Percentiles rank a stretch among this genome's conserved stretches.
These are phyloP conservation scores for Ferrisia virgata DNA, from an alignment of 2,888 invertebrate genomes.

Conservation along the genomic window DNA sequence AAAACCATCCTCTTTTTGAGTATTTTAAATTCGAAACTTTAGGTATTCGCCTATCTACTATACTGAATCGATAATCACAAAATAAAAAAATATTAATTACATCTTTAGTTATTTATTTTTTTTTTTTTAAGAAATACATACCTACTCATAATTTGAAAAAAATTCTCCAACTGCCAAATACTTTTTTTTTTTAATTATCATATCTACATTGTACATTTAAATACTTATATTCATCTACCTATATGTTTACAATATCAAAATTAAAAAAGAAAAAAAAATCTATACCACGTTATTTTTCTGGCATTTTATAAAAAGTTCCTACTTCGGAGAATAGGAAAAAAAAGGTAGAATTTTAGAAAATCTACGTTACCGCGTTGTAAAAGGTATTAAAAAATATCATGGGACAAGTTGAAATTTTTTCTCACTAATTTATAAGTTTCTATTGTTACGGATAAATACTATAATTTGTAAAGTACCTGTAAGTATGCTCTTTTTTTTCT, in stretches of 20 bases:
- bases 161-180: too few species aligned
- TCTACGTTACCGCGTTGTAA: background rate
- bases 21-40: background rate
- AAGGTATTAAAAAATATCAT: background rate
- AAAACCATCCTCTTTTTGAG: background rate
- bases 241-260: too few species aligned
- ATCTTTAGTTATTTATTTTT: too few species aligned
- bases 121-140: too few species aligned
- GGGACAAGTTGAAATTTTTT: constrained; percentile 18
- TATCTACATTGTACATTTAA: too few species aligned
- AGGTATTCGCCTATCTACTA: too few species aligned
- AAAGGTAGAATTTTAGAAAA: background rate
- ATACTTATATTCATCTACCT: too few species aligned
- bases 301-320: constrained; percentile 13
- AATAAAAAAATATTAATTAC: too few species aligned
- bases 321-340: background rate
- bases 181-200: too few species aligned
- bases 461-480: constrained; percentile 1
- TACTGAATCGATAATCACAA: too few species aligned
- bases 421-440: constrained; percentile 7
- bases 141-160: too few species aligned
- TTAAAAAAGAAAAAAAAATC: background rate
- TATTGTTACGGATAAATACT: background rate
- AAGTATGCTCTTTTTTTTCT: constrained; percentile 1
- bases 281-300: background rate